These are phyloP conservation scores for Catostomus latipinnis DNA, from an alignment of 2,797 vertebrate genomes.

Conservation along the genomic window DNA sequence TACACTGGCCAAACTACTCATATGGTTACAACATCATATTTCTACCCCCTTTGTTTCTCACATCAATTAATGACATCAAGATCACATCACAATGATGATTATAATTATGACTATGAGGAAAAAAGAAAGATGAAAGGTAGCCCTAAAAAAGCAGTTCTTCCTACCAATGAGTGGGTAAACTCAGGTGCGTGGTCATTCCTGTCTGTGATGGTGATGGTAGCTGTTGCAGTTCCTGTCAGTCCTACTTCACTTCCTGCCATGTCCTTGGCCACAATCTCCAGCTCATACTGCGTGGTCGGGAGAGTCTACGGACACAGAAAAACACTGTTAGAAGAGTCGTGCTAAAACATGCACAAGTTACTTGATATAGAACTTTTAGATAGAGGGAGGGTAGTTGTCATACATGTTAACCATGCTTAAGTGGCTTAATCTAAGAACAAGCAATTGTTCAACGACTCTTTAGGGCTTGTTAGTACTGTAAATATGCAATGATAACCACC, in stretches of 20 bases:
- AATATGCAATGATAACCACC: constrained; percentile 49
- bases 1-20: too few relatives aligned
- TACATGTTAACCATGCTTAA: constrained; percentile 19
- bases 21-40: too few relatives aligned
- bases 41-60: too few relatives aligned
- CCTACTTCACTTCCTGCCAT: constrained; percentile 95
- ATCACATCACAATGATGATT: not conserved
- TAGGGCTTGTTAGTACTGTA: constrained; percentile 38
- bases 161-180: constrained; percentile 87
- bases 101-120: not conserved
- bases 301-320: constrained; percentile 81
- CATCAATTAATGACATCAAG: too few relatives aligned
- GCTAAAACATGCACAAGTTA: not conserved
- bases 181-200: constrained; percentile 96
- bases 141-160: constrained; percentile 15
- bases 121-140: not conserved
- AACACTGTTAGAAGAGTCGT: constrained; percentile 28
- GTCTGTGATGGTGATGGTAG: constrained; percentile 94
- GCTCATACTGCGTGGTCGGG: constrained; percentile 91
- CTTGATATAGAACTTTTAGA: not conserved
- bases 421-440: constrained; percentile 32
- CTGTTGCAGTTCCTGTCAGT: constrained; percentile 91
- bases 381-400: not conserved
- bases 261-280: constrained; percentile 95
- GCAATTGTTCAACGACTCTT: constrained; percentile 49